Evolutionary conservation across 2,113 vertebrate species (phyloP), one percentile per base, ranked within the genome.

Genomic region (Xyliphius kryptos): DNA sequence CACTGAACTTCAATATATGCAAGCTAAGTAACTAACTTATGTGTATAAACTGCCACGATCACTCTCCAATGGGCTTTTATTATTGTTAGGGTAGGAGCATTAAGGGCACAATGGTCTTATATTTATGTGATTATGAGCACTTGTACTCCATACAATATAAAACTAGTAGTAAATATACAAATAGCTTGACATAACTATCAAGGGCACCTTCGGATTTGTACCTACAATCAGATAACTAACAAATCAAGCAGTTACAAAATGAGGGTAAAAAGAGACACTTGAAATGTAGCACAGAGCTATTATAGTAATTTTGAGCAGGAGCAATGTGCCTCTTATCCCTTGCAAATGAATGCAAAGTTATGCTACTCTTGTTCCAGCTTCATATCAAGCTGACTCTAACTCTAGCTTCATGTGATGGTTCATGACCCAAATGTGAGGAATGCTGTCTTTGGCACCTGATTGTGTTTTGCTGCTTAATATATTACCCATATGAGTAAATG

Each of bases 261-360:
- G 19, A 22, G 15, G 37, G 40, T 13, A n/a, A 26, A 58, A 48
- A 41, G 6, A 50, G 47, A 41, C 68, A 64, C 55, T 64, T 64
- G 55, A 64, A 64, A 63, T 63, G 55, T 63, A 53, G 68, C 61
- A 58, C 36, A 57, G 50, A 52, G 38, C 61, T 40, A 70, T 70
- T 70, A 69, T 58, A 32, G 44, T 46, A 43, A 59, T 64, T 70
- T 54, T 5, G 19, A 54, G 61, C 17, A 32, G 43, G 14, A 13
- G 54, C 36, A 70, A 52, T 59, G 62, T 17, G 17, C 55, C 26
- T 64, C 50, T 58, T 59, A 49, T 58, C 19, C 36, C 58, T 57
- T 59, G 55, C 68, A 64, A 70, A 70, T 70, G 40, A 53, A 70
- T 70, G 68, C 68, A 48, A 64, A 70, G 62, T 70, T 59, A 70